phyloP scores from a whole-genome alignment of 2,113 vertebrate species.

The Hipposideros armiger region DNA sequence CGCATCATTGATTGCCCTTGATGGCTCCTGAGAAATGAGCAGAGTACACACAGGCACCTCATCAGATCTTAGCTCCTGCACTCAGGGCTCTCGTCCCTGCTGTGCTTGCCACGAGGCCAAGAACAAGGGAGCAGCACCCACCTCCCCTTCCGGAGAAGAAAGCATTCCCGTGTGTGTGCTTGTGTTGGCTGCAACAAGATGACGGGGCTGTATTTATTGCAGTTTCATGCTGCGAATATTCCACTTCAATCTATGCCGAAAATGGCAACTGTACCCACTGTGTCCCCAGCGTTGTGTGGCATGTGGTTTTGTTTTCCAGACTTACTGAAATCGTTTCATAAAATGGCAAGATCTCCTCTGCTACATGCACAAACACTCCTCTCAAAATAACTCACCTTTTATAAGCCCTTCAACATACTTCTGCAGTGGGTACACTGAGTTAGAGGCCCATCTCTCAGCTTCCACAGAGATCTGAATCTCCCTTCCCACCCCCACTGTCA shows the following conservation, averaged over 20 bases:
- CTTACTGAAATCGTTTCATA: not conserved
- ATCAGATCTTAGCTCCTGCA: not conserved
- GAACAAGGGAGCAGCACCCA: not conserved
- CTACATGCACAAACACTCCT: slow-evolving; percentile 1
- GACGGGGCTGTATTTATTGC: not conserved
- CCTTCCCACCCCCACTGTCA: not conserved
- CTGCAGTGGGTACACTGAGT: not conserved
- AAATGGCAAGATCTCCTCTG: not conserved
- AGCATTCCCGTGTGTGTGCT: rapidly evolving
- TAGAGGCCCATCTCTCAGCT: not conserved
- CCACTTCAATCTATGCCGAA: not conserved
- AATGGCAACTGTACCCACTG: not conserved
- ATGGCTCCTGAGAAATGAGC: not conserved
- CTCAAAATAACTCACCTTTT: slow-evolving; percentile 51
- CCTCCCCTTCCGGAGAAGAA: not conserved
- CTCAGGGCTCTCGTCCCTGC: not conserved
- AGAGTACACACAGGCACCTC: not conserved
- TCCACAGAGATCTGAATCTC: not conserved
- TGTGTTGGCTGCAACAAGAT: not conserved
- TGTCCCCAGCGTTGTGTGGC: not conserved
- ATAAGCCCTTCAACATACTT: not conserved
- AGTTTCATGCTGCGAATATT: not conserved
- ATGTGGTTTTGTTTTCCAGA: not conserved
- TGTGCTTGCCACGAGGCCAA: not conserved
- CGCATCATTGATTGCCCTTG: not conserved